Evolutionary conservation across 2,113 vertebrate genomes (phyloP), one percentile per base, ranked within the genome.

Genomic region (Aptenodytes patagonicus): DNA sequence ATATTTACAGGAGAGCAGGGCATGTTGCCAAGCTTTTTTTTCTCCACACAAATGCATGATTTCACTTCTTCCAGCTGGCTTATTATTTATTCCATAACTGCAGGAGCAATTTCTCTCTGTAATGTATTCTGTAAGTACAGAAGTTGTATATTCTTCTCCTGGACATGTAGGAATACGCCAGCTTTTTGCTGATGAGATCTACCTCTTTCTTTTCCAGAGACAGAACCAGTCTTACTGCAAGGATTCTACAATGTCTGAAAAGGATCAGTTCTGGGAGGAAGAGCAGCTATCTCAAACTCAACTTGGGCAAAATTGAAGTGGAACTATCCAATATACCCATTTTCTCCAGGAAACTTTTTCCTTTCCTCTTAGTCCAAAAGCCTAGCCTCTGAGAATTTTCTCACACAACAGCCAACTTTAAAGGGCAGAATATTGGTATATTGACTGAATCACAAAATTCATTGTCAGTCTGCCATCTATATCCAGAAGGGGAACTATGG

Each of bases 21-120:
- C 71, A 42, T 76, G 61, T 82, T 93, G 95, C 95, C 95, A 97
- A 93, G 62, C 25, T n/a, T 73, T 91, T 86, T 87, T 57, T 40
- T 17, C 49, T 75, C 76, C 32, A 86, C 73, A 82, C 34, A 57
- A 75, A 90, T 86, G 66, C 12, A 65, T 57, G 62, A 79, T 96
- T 97, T 88, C n/a, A 54, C 46, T 75, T 88, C 17, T 97, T 92
- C 76, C 66, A 79, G 70, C 79, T 95, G 77, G 87, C 42, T 90
- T 68, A 66, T 66, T 81, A 34, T 92, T 96, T 93, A 80, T 96
- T 97, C 86, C 46, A 81, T 70, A 36, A 36, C 42, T 87, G 55
- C 6, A 14, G 73, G 34, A 90, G 31, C 38, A 91, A 84, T 73
- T 72, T 76, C 38, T 91, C 32, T 54, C 36, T 60, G 31, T 44